Evolutionary conservation across 1,140 invertebrate species (phyloP).

Genomic region (Sinella curviseta): DNA sequence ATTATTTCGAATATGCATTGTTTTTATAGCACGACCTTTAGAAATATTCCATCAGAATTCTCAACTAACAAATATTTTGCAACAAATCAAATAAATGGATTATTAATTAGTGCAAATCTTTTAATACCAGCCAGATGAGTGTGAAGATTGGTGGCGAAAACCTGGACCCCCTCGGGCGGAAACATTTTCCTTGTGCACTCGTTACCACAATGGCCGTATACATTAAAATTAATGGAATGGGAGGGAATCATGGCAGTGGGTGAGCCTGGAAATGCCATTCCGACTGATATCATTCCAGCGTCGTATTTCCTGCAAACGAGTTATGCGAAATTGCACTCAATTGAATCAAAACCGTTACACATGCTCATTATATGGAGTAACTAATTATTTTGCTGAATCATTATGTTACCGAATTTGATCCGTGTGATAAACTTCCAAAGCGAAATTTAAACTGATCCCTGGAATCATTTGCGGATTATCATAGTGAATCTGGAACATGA

Average conservation of each 20-base stretch:
- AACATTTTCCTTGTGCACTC: slow-evolving; percentile 30
- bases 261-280: background rate
- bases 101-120: too few species aligned
- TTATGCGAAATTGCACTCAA: background rate
- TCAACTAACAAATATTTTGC: too few species aligned
- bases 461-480: slow-evolving; percentile 27
- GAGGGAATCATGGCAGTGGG: slow-evolving; percentile 29
- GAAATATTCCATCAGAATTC: background rate
- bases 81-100: too few species aligned
- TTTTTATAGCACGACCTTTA: background rate
- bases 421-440: slow-evolving; percentile 27
- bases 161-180: slow-evolving; percentile 29
- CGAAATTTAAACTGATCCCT: slow-evolving; percentile 22
- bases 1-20: background rate
- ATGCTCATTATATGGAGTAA: too few species aligned
- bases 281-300: slow-evolving; percentile 25
- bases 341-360: background rate
- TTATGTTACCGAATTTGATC: slow-evolving; percentile 7
- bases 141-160: slow-evolving; percentile 26
- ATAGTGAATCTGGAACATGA: slow-evolving; percentile 38
- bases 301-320: slow-evolving; percentile 31
- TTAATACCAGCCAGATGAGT: background rate
- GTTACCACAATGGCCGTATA: slow-evolving; percentile 33
- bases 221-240: background rate
- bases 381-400: too few species aligned